These are phyloP conservation scores for Cryptotermes secundus DNA, from an alignment of 1,140 invertebrate genomes.

Conservation along the genomic window DNA sequence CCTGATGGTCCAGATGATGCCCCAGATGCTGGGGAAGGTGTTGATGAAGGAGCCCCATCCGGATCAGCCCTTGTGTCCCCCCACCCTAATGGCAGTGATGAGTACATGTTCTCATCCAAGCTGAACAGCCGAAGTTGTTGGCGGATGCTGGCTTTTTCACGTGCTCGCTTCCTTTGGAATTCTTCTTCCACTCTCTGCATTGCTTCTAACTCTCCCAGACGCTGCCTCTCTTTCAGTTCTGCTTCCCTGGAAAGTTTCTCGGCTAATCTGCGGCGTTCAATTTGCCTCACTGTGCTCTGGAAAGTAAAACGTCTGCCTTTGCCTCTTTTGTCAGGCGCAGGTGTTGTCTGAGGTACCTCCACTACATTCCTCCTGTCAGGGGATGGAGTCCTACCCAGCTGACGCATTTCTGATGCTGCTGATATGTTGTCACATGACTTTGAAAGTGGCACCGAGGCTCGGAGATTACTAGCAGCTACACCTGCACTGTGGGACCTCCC, in stretches of 20 bases:
- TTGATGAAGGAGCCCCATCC: conserved; percentile 59
- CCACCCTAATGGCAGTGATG: conserved; percentile 42
- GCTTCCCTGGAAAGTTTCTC: conserved; percentile 73
- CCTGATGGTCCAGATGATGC: background rate
- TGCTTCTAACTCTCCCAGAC: conserved; percentile 71
- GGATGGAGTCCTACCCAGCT: conserved; percentile 39
- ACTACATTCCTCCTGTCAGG: background rate
- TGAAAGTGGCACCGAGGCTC: conserved; percentile 37
- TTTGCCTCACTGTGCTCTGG: conserved; percentile 75
- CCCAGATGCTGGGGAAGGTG: conserved; percentile 41
- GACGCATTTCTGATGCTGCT: conserved; percentile 41
- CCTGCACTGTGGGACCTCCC: conserved; percentile 26
- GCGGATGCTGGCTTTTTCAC: conserved; percentile 65
- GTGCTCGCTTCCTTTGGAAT: conserved; percentile 69
- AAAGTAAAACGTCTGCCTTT: conserved; percentile 68
- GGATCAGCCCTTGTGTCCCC: conserved; percentile 57
- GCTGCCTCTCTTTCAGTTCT: conserved; percentile 71
- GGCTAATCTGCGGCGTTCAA: conserved; percentile 69
- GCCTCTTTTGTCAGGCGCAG: background rate
- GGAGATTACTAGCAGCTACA: conserved; percentile 28
- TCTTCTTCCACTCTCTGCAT: conserved; percentile 75
- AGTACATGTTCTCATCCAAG: conserved; percentile 49
- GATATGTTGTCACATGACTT: conserved; percentile 52
- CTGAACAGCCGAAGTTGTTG: conserved; percentile 70
- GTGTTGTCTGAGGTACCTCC: background rate